These are phyloP conservation scores for Hemichromis elongatus DNA, from an alignment of 2,113 vertebrate species.

Conservation along the genomic window DNA sequence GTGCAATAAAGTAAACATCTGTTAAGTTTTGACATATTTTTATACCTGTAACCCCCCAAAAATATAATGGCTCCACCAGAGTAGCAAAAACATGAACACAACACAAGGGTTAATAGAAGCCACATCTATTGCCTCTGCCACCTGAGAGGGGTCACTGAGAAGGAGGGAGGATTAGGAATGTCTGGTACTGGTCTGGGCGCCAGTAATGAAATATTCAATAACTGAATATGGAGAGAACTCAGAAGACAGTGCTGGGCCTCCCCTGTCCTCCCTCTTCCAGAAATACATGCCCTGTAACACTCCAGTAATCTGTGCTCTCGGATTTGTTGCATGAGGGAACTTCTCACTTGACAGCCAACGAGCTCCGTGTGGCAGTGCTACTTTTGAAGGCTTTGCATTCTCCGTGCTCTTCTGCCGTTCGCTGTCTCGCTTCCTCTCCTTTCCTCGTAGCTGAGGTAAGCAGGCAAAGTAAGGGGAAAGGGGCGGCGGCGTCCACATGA, in stretches of 20 bases:
- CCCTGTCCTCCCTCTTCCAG: conserved; percentile 38
- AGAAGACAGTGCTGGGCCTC: conserved; percentile 18
- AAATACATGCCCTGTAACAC: conserved; percentile 36
- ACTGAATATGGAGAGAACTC: conserved; percentile 27
- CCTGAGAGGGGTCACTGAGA: conserved; percentile 41
- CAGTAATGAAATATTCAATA: conserved; percentile 55
- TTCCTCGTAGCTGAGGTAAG: conserved; percentile 33
- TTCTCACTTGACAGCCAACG: background rate
- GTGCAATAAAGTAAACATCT: background rate
- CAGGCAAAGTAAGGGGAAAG: conserved; percentile 30
- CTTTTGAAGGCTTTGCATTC: conserved; percentile 7
- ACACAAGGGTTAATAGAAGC: conserved; percentile 52
- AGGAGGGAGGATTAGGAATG: conserved; percentile 43
- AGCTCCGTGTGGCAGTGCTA: conserved; percentile 10
- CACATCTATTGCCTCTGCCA: conserved; percentile 47
- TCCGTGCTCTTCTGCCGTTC: background rate
- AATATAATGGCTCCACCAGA: background rate
- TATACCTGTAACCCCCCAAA: background rate
- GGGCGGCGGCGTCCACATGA: conserved; percentile 51
- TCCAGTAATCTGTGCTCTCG: conserved; percentile 16
- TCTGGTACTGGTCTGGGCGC: conserved; percentile 29
- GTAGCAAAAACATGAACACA: background rate
- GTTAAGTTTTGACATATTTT: background rate
- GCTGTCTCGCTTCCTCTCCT: conserved; percentile 23
- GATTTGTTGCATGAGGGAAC: background rate